Evolutionary conservation across 2,888 invertebrate species (phyloP).

Genomic region (Leuctra nigra): DNA sequence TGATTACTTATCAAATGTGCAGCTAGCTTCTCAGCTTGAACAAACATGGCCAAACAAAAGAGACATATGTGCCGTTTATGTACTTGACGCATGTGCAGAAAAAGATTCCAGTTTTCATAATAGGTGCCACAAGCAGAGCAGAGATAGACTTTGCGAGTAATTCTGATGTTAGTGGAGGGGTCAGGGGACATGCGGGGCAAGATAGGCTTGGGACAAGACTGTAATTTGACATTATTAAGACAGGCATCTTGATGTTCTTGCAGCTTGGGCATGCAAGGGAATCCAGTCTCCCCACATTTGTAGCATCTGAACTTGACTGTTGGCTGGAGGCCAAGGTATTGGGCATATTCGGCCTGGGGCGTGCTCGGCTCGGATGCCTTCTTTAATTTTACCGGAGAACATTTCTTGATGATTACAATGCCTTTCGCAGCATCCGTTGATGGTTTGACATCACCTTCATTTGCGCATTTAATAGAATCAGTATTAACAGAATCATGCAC

Average conservation of each 20-base stretch:
- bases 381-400: no score
- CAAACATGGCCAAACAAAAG: constrained; percentile 77
- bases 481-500: constrained; percentile 17
- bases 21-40: constrained; percentile 69
- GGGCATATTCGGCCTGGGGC: constrained; percentile 52
- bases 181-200: constrained; percentile 33
- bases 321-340: constrained; percentile 64
- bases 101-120: constrained; percentile 81
- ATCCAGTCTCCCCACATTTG: constrained; percentile 62
- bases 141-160: constrained; percentile 70
- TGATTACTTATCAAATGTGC: constrained; percentile 73
- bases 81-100: constrained; percentile 74
- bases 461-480: no score
- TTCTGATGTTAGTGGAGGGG: constrained; percentile 48
- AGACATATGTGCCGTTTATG: constrained; percentile 77
- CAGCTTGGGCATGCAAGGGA: constrained; percentile 56
- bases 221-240: constrained; percentile 34
- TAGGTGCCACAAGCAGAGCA: constrained; percentile 78
- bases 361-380: constrained; percentile 22
- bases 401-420: no score
- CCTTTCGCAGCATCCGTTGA: no score
- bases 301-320: constrained; percentile 66
- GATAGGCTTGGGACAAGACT: neutral
- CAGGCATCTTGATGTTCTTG: constrained; percentile 65
- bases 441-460: no score